A percentile compares a stretch with the other conserved stretches of the same genome.
phyloP scores from a whole-genome alignment of 1,140 invertebrate species.

The Monomorium pharaonis region DNA sequence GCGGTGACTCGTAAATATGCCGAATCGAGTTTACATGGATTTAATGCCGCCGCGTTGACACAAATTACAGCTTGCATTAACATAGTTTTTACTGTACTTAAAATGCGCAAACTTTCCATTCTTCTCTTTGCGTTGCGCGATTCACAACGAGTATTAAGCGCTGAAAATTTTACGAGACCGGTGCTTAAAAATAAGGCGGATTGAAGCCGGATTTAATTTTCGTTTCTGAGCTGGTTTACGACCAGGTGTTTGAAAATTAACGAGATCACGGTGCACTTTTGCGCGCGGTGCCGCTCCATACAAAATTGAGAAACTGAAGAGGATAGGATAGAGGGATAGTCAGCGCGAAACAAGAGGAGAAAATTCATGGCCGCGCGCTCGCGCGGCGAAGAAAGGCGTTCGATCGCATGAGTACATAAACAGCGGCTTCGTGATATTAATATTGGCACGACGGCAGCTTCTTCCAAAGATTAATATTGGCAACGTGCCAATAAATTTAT shows the following conservation, averaged over 20 bases:
- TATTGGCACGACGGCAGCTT: constrained; percentile 22
- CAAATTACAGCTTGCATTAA: constrained; percentile 27
- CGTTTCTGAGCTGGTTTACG: constrained; percentile 37
- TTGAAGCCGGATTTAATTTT: constrained; percentile 53
- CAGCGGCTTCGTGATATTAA: constrained; percentile 42
- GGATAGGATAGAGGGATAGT: constrained; percentile 6
- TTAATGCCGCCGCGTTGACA: constrained; percentile 13
- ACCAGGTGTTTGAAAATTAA: constrained; percentile 52
- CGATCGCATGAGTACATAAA: constrained; percentile 38
- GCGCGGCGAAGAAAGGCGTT: constrained; percentile 19
- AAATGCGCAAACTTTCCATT: constrained; percentile 23
- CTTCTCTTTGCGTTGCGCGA: neutral
- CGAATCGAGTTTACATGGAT: constrained; percentile 32
- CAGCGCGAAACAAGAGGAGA: constrained; percentile 26
- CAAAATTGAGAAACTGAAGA: constrained; percentile 49
- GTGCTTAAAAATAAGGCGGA: constrained; percentile 42
- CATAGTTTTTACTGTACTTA: constrained; percentile 18
- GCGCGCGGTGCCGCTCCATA: constrained; percentile 8
- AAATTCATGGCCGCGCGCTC: constrained; percentile 32
- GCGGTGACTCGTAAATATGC: constrained; percentile 46
- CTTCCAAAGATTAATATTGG: constrained; percentile 36
- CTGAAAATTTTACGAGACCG: constrained; percentile 44
- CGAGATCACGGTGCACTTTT: constrained; percentile 32
- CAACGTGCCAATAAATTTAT: constrained; percentile 38
- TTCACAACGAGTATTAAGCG: constrained; percentile 4